A percentile compares a stretch with the other conserved stretches of the same genome.
These are phyloP conservation scores for Nezara viridula DNA, from an alignment of 2,888 invertebrate species.

Conservation along the genomic window DNA sequence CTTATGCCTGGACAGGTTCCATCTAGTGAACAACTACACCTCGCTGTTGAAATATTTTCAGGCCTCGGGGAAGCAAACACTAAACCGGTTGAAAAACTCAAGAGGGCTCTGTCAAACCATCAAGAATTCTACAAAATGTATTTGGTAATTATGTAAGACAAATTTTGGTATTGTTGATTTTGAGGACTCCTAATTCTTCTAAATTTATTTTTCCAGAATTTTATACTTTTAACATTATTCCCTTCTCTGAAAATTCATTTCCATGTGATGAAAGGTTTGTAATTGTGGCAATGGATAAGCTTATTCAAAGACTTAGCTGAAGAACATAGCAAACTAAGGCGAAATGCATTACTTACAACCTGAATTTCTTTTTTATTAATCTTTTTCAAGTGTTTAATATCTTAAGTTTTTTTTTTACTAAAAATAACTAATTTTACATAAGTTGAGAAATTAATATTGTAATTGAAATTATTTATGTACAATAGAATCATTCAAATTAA, in stretches of 20 bases:
- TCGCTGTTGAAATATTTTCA: conserved; percentile 90
- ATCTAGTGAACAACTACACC: conserved; percentile 89
- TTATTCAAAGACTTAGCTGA: too few species aligned
- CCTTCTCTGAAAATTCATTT: background rate
- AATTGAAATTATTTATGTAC: too few species aligned
- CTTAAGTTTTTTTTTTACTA: too few species aligned
- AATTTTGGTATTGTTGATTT: background rate
- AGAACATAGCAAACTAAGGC: too few species aligned
- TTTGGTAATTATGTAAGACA: conserved; percentile 71
- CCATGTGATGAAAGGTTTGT: too few species aligned
- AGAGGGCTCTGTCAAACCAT: conserved; percentile 91
- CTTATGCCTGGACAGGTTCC: conserved; percentile 87
- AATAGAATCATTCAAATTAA: too few species aligned
- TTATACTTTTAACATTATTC: background rate
- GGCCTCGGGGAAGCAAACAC: conserved; percentile 86
- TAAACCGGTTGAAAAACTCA: conserved; percentile 82
- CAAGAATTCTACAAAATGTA: conserved; percentile 91
- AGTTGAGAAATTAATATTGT: too few species aligned
- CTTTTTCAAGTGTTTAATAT: too few species aligned
- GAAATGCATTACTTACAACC: too few species aligned
- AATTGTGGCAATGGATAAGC: too few species aligned
- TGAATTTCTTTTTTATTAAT: too few species aligned
- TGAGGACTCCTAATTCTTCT: background rate
- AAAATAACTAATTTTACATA: too few species aligned
- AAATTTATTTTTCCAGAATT: background rate